Conservation (phyloP, 2,888 invertebrate species). For the Ptilodon capucinus region DNA sequence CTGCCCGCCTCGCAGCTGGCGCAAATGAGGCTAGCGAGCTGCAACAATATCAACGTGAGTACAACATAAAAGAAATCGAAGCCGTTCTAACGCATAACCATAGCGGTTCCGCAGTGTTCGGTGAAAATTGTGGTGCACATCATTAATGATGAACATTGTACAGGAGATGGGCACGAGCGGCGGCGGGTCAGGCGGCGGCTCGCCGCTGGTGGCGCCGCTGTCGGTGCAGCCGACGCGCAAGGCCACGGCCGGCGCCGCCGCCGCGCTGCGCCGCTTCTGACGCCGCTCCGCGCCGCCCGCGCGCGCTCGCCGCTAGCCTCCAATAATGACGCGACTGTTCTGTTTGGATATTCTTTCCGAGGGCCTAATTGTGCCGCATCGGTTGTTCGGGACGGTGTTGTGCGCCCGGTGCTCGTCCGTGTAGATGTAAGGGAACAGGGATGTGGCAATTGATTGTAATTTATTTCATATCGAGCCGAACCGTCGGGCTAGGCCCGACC, state of each 20-base stretch:
- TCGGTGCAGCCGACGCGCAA: slow-evolving; percentile 93
- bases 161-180: slow-evolving; percentile 88
- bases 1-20: slow-evolving; percentile 92
- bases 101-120: too few relatives aligned
- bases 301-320: neutral
- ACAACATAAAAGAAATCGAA: too few relatives aligned
- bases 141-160: slow-evolving; percentile 5
- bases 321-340: neutral
- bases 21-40: slow-evolving; percentile 93
- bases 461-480: slow-evolving; percentile 34
- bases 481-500: slow-evolving; percentile 32
- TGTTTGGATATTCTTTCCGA: neutral
- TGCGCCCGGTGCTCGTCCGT: slow-evolving; percentile 13
- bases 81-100: too few relatives aligned
- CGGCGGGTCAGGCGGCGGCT: slow-evolving; percentile 75
- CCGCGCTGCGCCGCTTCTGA: slow-evolving; percentile 88
- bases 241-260: slow-evolving; percentile 85
- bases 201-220: slow-evolving; percentile 88
- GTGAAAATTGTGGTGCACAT: too few relatives aligned
- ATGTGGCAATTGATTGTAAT: slow-evolving; percentile 38
- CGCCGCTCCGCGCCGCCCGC: slow-evolving; percentile 48
- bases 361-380: neutral
- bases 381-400: slow-evolving; percentile 8
- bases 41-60: slow-evolving; percentile 92
- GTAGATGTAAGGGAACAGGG: slow-evolving; percentile 33